phyloP scores from a whole-genome alignment of 2,113 vertebrate genomes.

The Jaculus jaculus region DNA sequence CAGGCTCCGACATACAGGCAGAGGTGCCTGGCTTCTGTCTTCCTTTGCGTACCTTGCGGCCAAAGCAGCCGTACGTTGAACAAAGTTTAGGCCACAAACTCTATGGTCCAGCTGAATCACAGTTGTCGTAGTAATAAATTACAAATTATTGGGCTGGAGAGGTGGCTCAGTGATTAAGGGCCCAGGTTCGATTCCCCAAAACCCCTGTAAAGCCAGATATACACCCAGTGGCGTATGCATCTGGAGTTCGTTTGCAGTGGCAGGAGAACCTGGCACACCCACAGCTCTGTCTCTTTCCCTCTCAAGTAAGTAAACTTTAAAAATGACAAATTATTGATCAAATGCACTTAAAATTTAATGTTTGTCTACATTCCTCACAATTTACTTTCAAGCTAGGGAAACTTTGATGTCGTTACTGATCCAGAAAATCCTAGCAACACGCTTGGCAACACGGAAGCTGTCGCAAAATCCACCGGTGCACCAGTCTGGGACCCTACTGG shows the following conservation, averaged over 20 bases:
- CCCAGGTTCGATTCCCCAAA: no score
- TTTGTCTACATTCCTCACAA: background rate
- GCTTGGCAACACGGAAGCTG: background rate
- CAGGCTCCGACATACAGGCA: background rate
- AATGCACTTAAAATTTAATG: background rate
- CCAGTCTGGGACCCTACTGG: background rate
- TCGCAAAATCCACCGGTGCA: background rate
- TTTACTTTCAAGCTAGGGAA: background rate
- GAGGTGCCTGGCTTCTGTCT: background rate
- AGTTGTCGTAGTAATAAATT: slow-evolving; percentile 47
- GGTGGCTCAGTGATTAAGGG: no score
- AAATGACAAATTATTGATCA: background rate
- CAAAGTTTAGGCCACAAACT: background rate
- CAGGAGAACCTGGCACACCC: no score
- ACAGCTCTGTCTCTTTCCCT: no score
- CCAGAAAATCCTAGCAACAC: background rate
- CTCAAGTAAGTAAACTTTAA: no score
- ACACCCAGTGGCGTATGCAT: no score
- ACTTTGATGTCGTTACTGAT: background rate
- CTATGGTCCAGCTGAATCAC: background rate
- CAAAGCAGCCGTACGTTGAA: background rate
- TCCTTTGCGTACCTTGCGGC: background rate
- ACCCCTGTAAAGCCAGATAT: no score
- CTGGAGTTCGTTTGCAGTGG: no score
- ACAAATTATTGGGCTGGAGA: background rate